Percentiles rank a stretch among this genome's conserved stretches.
Evolutionary conservation across 2,888 invertebrate species (phyloP).

Genomic region (Cephus pygmeus): DNA sequence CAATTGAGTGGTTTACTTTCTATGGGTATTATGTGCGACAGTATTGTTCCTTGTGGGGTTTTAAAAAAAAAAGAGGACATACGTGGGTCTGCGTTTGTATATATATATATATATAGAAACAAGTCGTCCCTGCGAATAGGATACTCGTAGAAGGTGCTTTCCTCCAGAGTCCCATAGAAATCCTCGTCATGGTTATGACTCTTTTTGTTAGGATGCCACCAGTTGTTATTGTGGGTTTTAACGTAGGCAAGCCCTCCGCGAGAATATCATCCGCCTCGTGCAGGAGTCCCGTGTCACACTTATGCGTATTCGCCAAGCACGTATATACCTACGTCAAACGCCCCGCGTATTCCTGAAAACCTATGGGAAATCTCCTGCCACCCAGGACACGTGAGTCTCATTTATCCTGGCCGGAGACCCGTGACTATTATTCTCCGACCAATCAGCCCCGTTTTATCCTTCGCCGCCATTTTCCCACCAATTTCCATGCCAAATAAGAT

Average conservation of each 20-base stretch:
- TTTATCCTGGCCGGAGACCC: slow-evolving; percentile 52
- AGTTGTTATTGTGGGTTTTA: background rate
- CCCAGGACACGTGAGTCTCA: slow-evolving; percentile 53
- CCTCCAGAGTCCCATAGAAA: background rate
- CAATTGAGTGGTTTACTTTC: background rate
- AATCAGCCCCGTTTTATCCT: slow-evolving; percentile 27
- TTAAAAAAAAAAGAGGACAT: background rate
- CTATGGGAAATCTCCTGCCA: slow-evolving; percentile 61
- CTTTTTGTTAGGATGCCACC: background rate
- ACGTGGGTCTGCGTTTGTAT: background rate
- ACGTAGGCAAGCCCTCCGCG: background rate
- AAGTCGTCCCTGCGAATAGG: background rate
- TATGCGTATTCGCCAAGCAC: background rate
- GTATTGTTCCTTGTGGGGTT: background rate
- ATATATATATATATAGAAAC: background rate
- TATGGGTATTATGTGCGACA: background rate
- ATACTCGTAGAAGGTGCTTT: background rate
- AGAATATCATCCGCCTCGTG: background rate
- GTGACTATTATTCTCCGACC: slow-evolving; percentile 45
- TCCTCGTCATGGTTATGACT: background rate
- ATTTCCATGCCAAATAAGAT: background rate
- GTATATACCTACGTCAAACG: slow-evolving; percentile 40
- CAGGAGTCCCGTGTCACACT: slow-evolving; percentile 24
- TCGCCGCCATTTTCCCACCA: background rate
- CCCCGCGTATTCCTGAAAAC: slow-evolving; percentile 55